These are phyloP conservation scores for Oryzias javanicus DNA, from an alignment of 2,113 vertebrate genomes.

Conservation along the genomic window DNA sequence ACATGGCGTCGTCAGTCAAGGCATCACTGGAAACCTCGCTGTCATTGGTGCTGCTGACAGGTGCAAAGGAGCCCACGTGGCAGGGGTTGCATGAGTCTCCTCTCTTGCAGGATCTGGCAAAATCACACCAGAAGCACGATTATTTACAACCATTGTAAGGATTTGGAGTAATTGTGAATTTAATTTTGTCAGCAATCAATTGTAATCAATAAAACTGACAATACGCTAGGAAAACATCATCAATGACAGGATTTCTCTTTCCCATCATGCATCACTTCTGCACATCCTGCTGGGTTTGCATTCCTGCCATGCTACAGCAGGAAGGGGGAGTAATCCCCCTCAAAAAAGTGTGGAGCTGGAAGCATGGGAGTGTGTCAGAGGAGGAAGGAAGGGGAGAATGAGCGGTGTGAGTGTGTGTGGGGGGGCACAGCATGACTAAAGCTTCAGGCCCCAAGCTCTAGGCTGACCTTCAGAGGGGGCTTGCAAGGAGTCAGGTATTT, in stretches of 20 bases:
- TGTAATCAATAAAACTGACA: too few relatives aligned
- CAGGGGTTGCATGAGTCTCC: slow-evolving; percentile 81
- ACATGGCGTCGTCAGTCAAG: slow-evolving; percentile 94
- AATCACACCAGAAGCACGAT: slow-evolving; percentile 8
- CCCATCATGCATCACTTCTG: slow-evolving; percentile 29
- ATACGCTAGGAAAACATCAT: slow-evolving; percentile 23
- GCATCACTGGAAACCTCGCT: slow-evolving; percentile 96
- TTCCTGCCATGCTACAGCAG: slow-evolving; percentile 53
- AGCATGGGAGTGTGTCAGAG: slow-evolving; percentile 43
- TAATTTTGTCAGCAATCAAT: too few relatives aligned
- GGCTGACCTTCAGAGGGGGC: slow-evolving; percentile 73
- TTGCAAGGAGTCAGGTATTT: slow-evolving; percentile 84
- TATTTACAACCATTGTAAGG: too few relatives aligned
- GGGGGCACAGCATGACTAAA: slow-evolving; percentile 74
- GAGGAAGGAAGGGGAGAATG: slow-evolving; percentile 34
- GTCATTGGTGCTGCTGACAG: slow-evolving; percentile 93
- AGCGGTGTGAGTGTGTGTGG: slow-evolving; percentile 10
- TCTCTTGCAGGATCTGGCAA: slow-evolving; percentile 87
- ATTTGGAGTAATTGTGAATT: too few relatives aligned
- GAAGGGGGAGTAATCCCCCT: slow-evolving; percentile 5
- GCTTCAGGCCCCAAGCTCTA: slow-evolving; percentile 70
- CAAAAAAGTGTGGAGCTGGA: slow-evolving; percentile 22
- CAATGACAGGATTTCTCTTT: slow-evolving; percentile 51
- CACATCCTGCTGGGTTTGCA: slow-evolving; percentile 62
- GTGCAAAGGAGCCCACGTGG: slow-evolving; percentile 87